A percentile compares a stretch with the other conserved stretches of the same genome.
Conservation (phyloP, 2,113 vertebrate genomes). For the Probosciger aterrimus region DNA sequence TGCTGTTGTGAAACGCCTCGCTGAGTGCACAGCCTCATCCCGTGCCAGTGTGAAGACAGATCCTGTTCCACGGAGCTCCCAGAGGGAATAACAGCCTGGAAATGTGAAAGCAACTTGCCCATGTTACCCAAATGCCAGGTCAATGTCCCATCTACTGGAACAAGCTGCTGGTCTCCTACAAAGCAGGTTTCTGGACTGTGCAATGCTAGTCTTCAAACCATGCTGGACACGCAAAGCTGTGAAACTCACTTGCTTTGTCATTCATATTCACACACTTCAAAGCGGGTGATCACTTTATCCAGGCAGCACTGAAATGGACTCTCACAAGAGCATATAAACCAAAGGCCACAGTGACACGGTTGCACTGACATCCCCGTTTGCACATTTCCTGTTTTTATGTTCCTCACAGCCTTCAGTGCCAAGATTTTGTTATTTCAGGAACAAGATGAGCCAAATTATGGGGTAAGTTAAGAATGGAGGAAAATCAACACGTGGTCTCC, state of each 20-base stretch:
- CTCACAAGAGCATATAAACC: neutral
- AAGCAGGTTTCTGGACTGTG: neutral
- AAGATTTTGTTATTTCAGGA: neutral
- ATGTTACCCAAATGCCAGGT: neutral
- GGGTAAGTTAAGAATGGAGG: neutral
- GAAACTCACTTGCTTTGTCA: neutral
- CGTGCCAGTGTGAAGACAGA: neutral
- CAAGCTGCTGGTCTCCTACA: neutral
- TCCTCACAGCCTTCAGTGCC: neutral
- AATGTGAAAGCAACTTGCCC: neutral
- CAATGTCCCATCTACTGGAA: neutral
- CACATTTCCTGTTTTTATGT: neutral
- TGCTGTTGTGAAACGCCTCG: neutral
- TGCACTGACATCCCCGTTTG: neutral
- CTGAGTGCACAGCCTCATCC: neutral
- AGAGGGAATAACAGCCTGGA: neutral
- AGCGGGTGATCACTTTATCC: neutral
- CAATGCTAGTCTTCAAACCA: neutral
- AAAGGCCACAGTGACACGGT: neutral
- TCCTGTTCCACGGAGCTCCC: neutral
- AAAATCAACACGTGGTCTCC: neutral
- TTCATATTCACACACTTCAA: neutral
- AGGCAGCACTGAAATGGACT: neutral
- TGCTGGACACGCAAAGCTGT: rapidly evolving
- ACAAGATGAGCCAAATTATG: neutral